phyloP scores from a whole-genome alignment of 1,140 invertebrate species.

The Calliopsis andreniformis region DNA sequence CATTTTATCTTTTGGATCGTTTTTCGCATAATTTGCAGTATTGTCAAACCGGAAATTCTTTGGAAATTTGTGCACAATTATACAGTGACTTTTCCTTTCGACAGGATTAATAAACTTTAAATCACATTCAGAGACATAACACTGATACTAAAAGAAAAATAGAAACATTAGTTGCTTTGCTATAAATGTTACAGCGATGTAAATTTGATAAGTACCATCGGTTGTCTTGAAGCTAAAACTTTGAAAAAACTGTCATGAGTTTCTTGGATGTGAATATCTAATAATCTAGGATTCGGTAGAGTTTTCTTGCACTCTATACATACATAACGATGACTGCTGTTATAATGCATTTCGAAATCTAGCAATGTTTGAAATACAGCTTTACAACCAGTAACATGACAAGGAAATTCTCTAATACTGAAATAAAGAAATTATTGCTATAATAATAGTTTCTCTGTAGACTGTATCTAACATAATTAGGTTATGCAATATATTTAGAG shows the following conservation, averaged over 20 bases:
- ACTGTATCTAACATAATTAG: conserved; percentile 1
- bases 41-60: conserved; percentile 84
- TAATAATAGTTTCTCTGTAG: background rate
- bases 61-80: conserved; percentile 84
- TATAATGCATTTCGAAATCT: conserved; percentile 81
- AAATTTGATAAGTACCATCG: conserved; percentile 82
- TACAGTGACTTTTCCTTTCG: conserved; percentile 84
- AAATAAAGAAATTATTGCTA: conserved; percentile 49
- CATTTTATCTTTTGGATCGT: conserved; percentile 52
- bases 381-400: conserved; percentile 76
- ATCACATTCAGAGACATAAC: conserved; percentile 85
- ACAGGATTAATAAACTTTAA: conserved; percentile 81
- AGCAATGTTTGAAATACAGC: conserved; percentile 76
- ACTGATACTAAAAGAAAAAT: conserved; percentile 83
- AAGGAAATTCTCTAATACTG: conserved; percentile 78
- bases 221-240: conserved; percentile 83
- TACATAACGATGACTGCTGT: conserved; percentile 78
- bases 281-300: conserved; percentile 84
- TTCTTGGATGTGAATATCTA: conserved; percentile 88
- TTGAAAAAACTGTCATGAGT: conserved; percentile 87
- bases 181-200: background rate
- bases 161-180: conserved; percentile 44
- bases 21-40: conserved; percentile 58
- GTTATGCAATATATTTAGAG: conserved; percentile 17
- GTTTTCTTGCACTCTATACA: conserved; percentile 83